These are phyloP conservation scores for Penaeus chinensis DNA, from an alignment of 1,140 invertebrate species.

Conservation along the genomic window DNA sequence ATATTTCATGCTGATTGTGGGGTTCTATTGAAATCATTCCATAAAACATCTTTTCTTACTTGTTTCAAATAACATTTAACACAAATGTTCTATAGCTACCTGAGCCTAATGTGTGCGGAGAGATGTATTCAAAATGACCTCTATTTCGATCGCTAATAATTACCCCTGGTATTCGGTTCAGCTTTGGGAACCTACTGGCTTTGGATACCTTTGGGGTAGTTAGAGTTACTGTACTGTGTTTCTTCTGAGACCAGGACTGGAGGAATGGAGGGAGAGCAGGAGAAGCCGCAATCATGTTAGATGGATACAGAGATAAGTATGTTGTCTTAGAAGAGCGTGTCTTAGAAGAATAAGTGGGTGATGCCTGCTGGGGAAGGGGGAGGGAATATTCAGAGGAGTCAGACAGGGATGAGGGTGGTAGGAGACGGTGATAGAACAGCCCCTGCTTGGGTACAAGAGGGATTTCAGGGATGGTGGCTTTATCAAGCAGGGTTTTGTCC, in stretches of 20 bases:
- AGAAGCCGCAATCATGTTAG: not conserved
- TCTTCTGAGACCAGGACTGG: constrained; percentile 53
- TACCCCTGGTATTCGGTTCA: constrained; percentile 28
- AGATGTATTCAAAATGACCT: constrained; percentile 41
- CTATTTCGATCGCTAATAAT: constrained; percentile 28
- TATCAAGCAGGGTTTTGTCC: constrained; percentile 23
- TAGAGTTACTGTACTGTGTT: constrained; percentile 17
- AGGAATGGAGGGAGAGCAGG: constrained; percentile 43
- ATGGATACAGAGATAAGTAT: not conserved
- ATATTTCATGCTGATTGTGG: too few relatives aligned
- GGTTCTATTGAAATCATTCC: too few relatives aligned
- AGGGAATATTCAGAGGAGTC: not conserved
- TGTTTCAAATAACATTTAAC: too few relatives aligned
- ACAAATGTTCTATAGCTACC: constrained; percentile 38
- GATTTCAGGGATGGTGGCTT: constrained; percentile 5
- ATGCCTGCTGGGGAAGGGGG: constrained; percentile 26
- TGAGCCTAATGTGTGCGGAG: constrained; percentile 44
- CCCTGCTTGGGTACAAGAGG: not conserved
- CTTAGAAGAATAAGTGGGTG: constrained; percentile 4
- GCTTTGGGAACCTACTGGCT: constrained; percentile 21
- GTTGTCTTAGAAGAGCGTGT: not conserved
- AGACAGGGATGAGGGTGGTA: constrained; percentile 6
- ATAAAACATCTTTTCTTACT: too few relatives aligned
- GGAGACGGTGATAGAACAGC: constrained; percentile 47
- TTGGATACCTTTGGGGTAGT: constrained; percentile 52